phyloP scores from a whole-genome alignment of 2,888 invertebrate genomes.

The Drosophila anomelani region DNA sequence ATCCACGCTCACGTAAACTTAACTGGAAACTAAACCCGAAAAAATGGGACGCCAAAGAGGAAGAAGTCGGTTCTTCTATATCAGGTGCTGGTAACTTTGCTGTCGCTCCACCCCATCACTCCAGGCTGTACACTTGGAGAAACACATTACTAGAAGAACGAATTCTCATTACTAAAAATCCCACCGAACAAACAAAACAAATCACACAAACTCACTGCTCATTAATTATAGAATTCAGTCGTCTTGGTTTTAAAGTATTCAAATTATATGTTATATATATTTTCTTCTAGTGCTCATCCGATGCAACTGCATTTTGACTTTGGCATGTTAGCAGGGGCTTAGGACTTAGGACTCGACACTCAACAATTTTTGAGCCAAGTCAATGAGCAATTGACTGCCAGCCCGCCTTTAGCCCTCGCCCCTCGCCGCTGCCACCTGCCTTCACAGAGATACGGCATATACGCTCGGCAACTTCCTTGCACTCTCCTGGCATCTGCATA shows the following conservation, averaged over 20 bases:
- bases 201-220: no score
- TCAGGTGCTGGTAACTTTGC: slow-evolving; percentile 51
- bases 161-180: neutral
- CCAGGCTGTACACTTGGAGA: neutral
- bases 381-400: slow-evolving; percentile 76
- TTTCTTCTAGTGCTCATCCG: slow-evolving; percentile 16
- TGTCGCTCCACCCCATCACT: slow-evolving; percentile 4
- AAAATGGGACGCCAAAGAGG: slow-evolving; percentile 15
- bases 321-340: slow-evolving; percentile 64
- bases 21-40: slow-evolving; percentile 66
- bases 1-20: slow-evolving; percentile 78
- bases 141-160: neutral
- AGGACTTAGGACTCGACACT: slow-evolving; percentile 52
- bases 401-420: neutral
- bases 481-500: slow-evolving; percentile 57
- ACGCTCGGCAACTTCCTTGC: slow-evolving; percentile 31
- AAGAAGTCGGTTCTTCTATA: slow-evolving; percentile 26
- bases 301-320: slow-evolving; percentile 56
- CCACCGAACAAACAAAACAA: no score
- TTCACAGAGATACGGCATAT: slow-evolving; percentile 14
- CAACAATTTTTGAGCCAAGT: slow-evolving; percentile 57
- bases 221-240: neutral
- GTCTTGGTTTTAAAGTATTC: neutral
- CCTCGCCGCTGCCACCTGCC: slow-evolving; percentile 11
- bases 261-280: no score